Percentiles rank a stretch among this genome's conserved stretches.
These are phyloP conservation scores for Leptodirus hochenwartii DNA, from an alignment of 2,888 invertebrate genomes.

Conservation along the genomic window DNA sequence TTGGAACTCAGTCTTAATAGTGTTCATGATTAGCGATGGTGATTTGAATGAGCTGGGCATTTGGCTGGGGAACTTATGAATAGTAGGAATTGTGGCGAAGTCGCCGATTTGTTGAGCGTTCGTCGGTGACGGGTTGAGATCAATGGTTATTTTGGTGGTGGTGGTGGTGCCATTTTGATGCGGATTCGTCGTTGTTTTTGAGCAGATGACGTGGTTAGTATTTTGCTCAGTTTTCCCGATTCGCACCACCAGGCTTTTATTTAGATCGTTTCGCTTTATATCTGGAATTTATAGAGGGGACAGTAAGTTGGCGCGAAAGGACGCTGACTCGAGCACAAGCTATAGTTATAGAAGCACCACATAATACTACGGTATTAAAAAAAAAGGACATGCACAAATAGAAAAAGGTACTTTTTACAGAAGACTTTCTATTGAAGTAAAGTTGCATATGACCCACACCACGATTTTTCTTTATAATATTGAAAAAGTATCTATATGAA, in stretches of 20 bases:
- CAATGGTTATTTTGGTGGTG: slow-evolving; percentile 29
- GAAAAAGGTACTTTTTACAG: slow-evolving; percentile 15
- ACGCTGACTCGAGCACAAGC: too few relatives aligned
- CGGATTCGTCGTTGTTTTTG: slow-evolving; percentile 24
- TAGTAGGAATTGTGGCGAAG: slow-evolving; percentile 9
- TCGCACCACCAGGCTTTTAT: slow-evolving; percentile 28
- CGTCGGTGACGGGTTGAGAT: slow-evolving; percentile 23
- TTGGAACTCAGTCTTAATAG: slow-evolving; percentile 16
- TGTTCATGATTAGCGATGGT: slow-evolving; percentile 27
- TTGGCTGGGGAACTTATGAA: slow-evolving; percentile 11
- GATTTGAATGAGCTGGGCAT: slow-evolving; percentile 25
- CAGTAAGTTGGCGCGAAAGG: too few relatives aligned
- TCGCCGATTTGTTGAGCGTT: slow-evolving; percentile 1
- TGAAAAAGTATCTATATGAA: too few relatives aligned
- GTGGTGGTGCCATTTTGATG: slow-evolving; percentile 21
- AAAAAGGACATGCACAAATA: slow-evolving; percentile 17
- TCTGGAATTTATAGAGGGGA: slow-evolving; percentile 21
- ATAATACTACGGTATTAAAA: slow-evolving; percentile 11
- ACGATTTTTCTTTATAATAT: too few relatives aligned
- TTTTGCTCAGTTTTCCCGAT: slow-evolving; percentile 24
- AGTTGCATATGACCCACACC: too few relatives aligned
- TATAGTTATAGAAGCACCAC: too few relatives aligned
- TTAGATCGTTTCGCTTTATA: slow-evolving; percentile 22
- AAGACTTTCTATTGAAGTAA: too few relatives aligned
- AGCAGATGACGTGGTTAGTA: slow-evolving; percentile 23